These are phyloP conservation scores for Chinchilla lanigera DNA, from an alignment of 2,113 vertebrate genomes.

Conservation along the genomic window DNA sequence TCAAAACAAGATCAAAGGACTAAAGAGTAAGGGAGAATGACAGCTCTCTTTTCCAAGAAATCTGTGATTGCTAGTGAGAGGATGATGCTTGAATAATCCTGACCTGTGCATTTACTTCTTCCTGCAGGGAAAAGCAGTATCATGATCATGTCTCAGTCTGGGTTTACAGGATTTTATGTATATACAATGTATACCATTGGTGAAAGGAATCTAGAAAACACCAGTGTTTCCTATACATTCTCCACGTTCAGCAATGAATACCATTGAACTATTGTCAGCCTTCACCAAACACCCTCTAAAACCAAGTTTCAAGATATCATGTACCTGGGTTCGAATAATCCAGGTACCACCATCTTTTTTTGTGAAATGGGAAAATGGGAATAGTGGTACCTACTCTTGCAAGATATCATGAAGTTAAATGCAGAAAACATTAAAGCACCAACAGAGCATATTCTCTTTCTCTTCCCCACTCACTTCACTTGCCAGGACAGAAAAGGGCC, in stretches of 20 bases:
- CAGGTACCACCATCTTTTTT: background rate
- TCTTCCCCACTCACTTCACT: background rate
- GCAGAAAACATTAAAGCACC: background rate
- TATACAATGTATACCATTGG: background rate
- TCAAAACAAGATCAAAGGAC: background rate
- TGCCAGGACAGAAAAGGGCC: background rate
- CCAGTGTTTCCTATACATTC: background rate
- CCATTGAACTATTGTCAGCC: background rate
- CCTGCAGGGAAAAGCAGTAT: background rate
- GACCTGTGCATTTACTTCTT: background rate
- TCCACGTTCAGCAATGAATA: background rate
- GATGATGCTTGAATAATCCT: background rate
- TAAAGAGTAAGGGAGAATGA: background rate
- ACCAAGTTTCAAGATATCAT: background rate
- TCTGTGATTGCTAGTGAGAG: background rate
- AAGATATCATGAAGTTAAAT: background rate
- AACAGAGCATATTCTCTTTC: no score
- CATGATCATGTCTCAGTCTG: background rate
- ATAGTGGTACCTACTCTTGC: background rate
- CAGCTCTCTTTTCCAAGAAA: background rate
- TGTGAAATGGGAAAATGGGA: background rate
- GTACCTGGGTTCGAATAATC: background rate
- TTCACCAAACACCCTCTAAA: background rate
- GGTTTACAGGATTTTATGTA: background rate
- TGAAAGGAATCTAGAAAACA: background rate